These are phyloP conservation scores for Patiria miniata DNA, from an alignment of 35 echinoderm and acorn worm genomes.

Conservation along the genomic window DNA sequence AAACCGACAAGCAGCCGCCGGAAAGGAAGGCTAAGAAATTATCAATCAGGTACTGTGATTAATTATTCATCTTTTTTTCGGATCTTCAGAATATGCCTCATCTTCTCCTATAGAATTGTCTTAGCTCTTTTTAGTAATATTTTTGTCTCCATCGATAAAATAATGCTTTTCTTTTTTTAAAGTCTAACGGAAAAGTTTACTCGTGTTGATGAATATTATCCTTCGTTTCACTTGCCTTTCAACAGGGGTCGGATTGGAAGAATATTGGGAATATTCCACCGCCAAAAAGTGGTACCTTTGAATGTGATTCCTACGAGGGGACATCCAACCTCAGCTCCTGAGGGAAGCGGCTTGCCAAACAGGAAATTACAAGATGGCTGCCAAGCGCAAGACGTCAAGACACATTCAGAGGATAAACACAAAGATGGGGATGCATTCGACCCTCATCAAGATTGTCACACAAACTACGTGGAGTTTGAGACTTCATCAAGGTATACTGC, in stretches of 20 bases:
- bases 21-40: neutral
- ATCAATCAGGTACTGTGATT: neutral
- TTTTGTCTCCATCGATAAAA: neutral
- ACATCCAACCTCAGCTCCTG: no score
- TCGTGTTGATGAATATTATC: neutral
- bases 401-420: neutral
- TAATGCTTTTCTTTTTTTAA: neutral
- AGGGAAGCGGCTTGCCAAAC: no score
- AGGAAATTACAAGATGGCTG: neutral
- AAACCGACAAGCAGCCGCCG: neutral
- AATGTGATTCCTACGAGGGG: no score
- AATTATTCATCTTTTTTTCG: neutral
- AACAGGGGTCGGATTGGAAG: no score
- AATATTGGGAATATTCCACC: no score
- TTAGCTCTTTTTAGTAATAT: neutral
- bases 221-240: no score
- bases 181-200: neutral
- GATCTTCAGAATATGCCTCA: neutral
- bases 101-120: neutral
- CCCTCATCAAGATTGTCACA: neutral
- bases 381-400: neutral
- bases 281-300: no score
- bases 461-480: neutral
- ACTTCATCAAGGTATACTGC: neutral
- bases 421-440: neutral